phyloP scores from a whole-genome alignment of 1,140 invertebrate species.

The Physella acuta region DNA sequence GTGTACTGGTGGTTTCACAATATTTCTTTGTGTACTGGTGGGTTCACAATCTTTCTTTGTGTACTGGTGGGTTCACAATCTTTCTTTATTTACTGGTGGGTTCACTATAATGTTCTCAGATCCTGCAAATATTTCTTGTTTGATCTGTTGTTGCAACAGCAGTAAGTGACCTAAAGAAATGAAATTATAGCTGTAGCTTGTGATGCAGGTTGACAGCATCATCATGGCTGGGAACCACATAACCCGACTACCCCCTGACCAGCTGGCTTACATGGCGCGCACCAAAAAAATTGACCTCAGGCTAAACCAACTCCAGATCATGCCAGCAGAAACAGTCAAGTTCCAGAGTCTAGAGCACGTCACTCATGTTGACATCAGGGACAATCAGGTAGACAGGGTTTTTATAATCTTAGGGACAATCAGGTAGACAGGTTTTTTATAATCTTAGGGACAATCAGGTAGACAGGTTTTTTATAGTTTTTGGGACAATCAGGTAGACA shows the following conservation, averaged over 20 bases:
- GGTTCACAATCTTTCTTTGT: background rate
- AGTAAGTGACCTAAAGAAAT: no score
- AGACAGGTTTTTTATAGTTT: no score
- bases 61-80: background rate
- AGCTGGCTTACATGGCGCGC: constrained; percentile 50
- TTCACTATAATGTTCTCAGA: no score
- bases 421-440: no score
- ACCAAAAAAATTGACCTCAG: constrained; percentile 58
- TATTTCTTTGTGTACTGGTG: background rate
- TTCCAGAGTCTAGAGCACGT: constrained; percentile 54
- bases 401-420: no score
- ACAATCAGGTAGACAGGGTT: constrained; percentile 49
- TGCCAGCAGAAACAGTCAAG: constrained; percentile 53
- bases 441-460: no score
- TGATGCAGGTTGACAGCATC: constrained; percentile 56
- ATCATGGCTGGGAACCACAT: constrained; percentile 60
- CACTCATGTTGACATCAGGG: constrained; percentile 56
- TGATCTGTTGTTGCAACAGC: no score
- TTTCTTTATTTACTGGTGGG: background rate
- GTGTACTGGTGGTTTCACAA: background rate
- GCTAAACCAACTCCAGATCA: constrained; percentile 55
- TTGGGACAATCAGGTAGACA: no score
- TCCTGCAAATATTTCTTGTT: no score
- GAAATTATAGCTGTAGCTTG: no score
- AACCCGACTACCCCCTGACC: constrained; percentile 46